Conservation (phyloP, 1,140 invertebrate species). For the Atopsyche davidsoni region DNA sequence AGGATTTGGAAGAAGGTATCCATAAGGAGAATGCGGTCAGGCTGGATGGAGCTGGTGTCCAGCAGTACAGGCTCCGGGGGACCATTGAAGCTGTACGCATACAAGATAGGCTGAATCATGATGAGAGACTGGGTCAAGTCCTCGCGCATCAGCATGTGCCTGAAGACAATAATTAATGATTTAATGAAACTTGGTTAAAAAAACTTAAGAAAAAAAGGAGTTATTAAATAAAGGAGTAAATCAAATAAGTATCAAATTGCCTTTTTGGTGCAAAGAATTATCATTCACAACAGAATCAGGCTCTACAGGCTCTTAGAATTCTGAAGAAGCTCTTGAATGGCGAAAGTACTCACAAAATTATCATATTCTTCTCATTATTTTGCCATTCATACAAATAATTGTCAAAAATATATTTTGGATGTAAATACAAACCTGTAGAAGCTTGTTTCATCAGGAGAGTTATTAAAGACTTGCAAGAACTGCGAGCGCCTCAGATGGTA, state of each 20-base stretch:
- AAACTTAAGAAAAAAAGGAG: not conserved
- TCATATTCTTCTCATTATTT: conserved; percentile 3
- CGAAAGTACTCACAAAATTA: no score
- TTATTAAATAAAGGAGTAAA: not conserved
- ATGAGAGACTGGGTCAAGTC: conserved; percentile 95
- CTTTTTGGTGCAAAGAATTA: no score
- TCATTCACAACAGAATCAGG: no score
- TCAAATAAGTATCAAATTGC: not conserved
- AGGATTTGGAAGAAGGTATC: conserved; percentile 99
- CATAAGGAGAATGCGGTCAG: conserved; percentile 96
- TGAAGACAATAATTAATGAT: conserved; percentile 40
- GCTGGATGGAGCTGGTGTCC: conserved; percentile 95
- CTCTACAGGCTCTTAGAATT: no score
- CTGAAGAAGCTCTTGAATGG: no score
- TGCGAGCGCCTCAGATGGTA: conserved; percentile 97
- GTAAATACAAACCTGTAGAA: conserved; percentile 81
- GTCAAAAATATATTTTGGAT: no score
- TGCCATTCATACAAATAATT: not conserved
- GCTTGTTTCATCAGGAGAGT: conserved; percentile 99
- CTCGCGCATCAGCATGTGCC: conserved; percentile 95
- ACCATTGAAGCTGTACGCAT: conserved; percentile 97
- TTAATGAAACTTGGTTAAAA: not conserved
- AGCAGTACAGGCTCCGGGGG: conserved; percentile 95
- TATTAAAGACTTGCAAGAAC: conserved; percentile 99
- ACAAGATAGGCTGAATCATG: conserved; percentile 99